These are phyloP conservation scores for Baronia brevicornis DNA, from an alignment of 2,888 invertebrate genomes.

Conservation along the genomic window DNA sequence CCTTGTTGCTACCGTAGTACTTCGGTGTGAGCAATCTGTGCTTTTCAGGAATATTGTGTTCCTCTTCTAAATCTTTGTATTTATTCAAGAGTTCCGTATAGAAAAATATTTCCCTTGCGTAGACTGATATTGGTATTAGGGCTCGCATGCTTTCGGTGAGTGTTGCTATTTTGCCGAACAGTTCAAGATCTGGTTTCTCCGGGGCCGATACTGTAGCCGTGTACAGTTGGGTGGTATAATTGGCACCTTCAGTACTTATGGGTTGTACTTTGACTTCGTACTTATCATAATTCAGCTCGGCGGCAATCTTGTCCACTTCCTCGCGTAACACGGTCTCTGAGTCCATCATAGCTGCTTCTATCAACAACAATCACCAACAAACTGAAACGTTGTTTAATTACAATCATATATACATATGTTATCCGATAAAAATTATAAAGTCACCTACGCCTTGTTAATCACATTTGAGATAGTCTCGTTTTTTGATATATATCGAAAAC, in stretches of 20 bases:
- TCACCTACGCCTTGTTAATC: no score
- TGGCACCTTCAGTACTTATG: slow-evolving; percentile 19
- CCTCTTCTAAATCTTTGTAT: slow-evolving; percentile 19
- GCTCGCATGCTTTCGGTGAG: slow-evolving; percentile 17
- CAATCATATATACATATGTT: no score
- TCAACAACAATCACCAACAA: no score
- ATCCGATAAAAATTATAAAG: no score
- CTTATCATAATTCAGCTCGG: slow-evolving; percentile 16
- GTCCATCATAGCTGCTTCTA: slow-evolving; percentile 9
- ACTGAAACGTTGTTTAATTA: no score
- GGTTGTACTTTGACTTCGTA: slow-evolving; percentile 11
- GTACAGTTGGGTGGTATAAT: slow-evolving; percentile 20
- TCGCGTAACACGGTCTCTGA: slow-evolving; percentile 22
- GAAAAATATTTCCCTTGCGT: slow-evolving; percentile 19
- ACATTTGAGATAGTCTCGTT: no score
- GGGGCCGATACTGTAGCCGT: slow-evolving; percentile 7
- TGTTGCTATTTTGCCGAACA: slow-evolving; percentile 25
- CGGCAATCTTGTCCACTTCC: slow-evolving; percentile 25
- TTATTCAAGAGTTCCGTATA: slow-evolving; percentile 20
- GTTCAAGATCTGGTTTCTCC: slow-evolving; percentile 15
- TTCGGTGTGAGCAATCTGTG: slow-evolving; percentile 24
- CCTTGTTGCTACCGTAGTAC: slow-evolving; percentile 26
- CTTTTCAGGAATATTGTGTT: slow-evolving; percentile 19
- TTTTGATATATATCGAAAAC: no score
- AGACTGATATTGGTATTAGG: slow-evolving; percentile 9